Conservation (phyloP, 2,113 vertebrate genomes). For the Anseranas semipalmata region DNA sequence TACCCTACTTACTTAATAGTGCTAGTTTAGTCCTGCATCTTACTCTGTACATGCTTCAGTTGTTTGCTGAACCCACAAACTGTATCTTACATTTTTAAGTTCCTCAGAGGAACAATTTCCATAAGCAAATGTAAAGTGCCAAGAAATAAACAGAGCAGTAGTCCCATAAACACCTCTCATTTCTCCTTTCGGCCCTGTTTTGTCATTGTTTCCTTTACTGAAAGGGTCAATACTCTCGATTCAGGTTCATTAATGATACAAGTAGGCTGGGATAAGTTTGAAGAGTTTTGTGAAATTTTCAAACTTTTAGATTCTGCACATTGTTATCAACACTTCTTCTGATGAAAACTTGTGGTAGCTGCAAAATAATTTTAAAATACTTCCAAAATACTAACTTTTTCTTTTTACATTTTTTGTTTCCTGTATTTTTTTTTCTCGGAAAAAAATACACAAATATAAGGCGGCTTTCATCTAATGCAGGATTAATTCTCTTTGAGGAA, state of each 20-base stretch:
- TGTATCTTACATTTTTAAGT: background rate
- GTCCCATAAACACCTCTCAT: background rate
- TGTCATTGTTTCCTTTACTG: background rate
- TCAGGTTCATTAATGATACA: background rate
- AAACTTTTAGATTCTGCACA: background rate
- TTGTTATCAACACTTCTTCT: background rate
- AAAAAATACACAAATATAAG: background rate
- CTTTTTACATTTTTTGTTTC: background rate
- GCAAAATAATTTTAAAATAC: background rate
- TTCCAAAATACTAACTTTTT: background rate
- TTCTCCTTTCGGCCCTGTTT: background rate
- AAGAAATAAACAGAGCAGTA: background rate
- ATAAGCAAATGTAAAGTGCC: background rate
- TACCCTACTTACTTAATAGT: background rate
- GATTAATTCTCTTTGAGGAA: background rate
- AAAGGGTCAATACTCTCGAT: background rate
- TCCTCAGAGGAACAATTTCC: background rate
- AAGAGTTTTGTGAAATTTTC: background rate
- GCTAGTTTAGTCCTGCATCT: background rate
- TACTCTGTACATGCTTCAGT: background rate
- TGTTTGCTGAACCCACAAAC: fast-evolving
- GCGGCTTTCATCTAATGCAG: background rate
- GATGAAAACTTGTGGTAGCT: background rate
- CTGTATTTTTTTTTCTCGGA: background rate
- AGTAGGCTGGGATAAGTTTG: background rate